phyloP scores from a whole-genome alignment of 1,140 invertebrate genomes.

The Diachasmimorpha longicaudata region DNA sequence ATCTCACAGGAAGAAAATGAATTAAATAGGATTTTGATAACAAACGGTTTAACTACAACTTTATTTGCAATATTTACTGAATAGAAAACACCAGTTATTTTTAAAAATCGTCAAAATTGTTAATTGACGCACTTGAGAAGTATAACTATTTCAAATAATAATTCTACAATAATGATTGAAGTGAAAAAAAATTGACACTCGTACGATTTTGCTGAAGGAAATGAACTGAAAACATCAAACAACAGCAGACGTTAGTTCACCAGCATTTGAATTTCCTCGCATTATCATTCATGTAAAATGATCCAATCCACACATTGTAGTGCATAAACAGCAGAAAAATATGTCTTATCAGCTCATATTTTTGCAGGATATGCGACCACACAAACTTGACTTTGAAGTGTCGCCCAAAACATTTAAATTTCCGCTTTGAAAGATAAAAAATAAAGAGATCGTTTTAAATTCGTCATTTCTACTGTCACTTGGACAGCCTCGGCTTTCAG shows the following conservation, averaged over 20 bases:
- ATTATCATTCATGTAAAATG: background rate
- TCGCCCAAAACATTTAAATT: background rate
- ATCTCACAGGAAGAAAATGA: too few relatives aligned
- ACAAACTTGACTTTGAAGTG: background rate
- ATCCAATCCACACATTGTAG: background rate
- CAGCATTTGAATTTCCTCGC: background rate
- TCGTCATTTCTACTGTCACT: background rate
- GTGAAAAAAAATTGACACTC: background rate
- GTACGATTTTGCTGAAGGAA: background rate
- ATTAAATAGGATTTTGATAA: too few relatives aligned
- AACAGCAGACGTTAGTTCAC: background rate
- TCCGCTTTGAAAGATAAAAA: too few relatives aligned
- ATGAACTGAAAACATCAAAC: background rate
- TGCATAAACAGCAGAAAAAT: background rate
- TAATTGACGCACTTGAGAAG: too few relatives aligned
- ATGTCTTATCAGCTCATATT: background rate
- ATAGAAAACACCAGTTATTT: too few relatives aligned
- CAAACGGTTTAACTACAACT: too few relatives aligned
- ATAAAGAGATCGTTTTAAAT: background rate
- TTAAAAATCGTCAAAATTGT: too few relatives aligned
- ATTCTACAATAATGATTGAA: background rate
- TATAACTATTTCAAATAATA: background rate
- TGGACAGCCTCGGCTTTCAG: background rate
- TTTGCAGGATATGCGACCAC: background rate
- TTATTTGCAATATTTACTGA: too few relatives aligned